Base-by-base conservation (phyloP, 2,113 vertebrate genomes). In the Chaetorhynchus papuensis region DNA sequence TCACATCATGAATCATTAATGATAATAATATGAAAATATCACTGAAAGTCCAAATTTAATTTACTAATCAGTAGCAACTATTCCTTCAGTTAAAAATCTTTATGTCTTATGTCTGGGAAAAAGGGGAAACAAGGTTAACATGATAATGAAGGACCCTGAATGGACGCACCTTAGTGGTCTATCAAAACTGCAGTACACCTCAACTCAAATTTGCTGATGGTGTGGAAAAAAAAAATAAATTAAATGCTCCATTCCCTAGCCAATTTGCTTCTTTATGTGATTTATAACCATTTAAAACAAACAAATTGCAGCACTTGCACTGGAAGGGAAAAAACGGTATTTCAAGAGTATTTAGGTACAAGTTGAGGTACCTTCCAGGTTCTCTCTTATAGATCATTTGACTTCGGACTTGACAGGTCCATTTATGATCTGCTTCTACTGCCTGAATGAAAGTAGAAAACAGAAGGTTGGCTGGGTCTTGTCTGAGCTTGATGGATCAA, bases 401-500 rank as follows among this genome's bases (percentile, higher is more conserved):
- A 37, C 68, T 69, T 35, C 69, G 63, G 78, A n/a, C 28, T 76
- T 94, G 85, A 78, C 45, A 57, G 35, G 57, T 56, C 39, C 37
- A 42, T 84, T 95, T 90, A 44, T 87, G 75, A 84, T 79, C 45
- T 90, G 41, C 42, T 87, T 71, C 56, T 49, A 15, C 16, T 27
- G 42, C 33, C 56, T 77, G 70, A 85, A 78, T 91, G 49, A 75
- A 93, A 83, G 77, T 14, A 77, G 72, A 80, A 79, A 94, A 65
- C 33, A 27, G 35, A 92, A 88, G 54, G 56, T 45, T 90, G 53
- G 31, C 61, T 88, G 50, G 47, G 70, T 89, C 63, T 12, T 42
- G 49, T 83, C 82, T 71, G 89, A 87, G 18, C 18, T 69, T 94
- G 85, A 96, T 90, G 65, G 68, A 95, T 93, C 93, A 90, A 47